Percentiles rank a stretch among this genome's conserved stretches.
phyloP scores from a whole-genome alignment of 2,113 vertebrate species.

The Cryptomyrus ogoouensis region DNA sequence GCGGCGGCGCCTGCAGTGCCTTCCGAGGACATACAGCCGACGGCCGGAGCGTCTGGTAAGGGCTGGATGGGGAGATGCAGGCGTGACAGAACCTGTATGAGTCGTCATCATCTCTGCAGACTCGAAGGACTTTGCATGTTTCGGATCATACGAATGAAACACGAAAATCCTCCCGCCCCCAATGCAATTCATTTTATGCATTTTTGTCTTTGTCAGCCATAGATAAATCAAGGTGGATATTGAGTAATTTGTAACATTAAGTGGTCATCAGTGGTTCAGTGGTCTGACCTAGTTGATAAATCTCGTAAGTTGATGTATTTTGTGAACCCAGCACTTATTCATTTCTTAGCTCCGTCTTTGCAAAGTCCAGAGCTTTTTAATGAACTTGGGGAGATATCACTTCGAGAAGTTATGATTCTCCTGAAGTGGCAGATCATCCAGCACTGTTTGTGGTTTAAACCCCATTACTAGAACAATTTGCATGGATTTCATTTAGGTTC shows the following conservation, averaged over 20 bases:
- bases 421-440: not conserved
- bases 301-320: not conserved
- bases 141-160: not conserved
- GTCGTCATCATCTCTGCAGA: not conserved
- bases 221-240: not conserved
- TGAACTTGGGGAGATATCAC: not conserved
- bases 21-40: constrained; percentile 50
- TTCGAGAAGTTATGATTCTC: not conserved
- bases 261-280: not conserved
- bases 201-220: not conserved
- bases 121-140: not conserved
- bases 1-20: constrained; percentile 48
- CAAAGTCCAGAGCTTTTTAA: not conserved
- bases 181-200: not conserved
- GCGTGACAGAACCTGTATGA: not conserved
- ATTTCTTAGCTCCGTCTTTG: not conserved
- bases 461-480: not conserved
- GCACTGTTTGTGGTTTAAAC: not conserved
- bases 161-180: not conserved
- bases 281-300: not conserved
- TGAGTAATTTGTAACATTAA: not conserved
- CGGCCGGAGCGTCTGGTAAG: constrained; percentile 55
- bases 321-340: not conserved
- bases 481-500: not conserved
- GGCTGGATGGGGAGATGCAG: not conserved